phyloP scores from a whole-genome alignment of 2,888 invertebrate species.

The Serripes groenlandicus region DNA sequence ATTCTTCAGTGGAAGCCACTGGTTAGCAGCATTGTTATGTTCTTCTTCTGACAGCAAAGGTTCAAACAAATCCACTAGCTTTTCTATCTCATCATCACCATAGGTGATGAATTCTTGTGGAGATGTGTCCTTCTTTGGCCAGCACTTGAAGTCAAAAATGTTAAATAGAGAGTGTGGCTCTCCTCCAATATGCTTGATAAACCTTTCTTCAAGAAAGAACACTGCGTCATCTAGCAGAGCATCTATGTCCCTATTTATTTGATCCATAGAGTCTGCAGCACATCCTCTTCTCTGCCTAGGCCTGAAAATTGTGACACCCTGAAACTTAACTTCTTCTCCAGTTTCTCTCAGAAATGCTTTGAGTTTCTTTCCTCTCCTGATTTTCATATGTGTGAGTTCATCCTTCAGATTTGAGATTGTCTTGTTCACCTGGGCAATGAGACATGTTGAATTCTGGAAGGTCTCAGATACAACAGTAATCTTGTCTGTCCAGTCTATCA shows the following conservation, averaged over 20 bases:
- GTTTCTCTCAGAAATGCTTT: neutral
- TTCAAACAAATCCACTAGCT: slow-evolving; percentile 3
- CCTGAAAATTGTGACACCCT: slow-evolving; percentile 5
- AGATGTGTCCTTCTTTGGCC: slow-evolving; percentile 22
- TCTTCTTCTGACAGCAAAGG: slow-evolving; percentile 7
- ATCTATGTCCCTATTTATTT: slow-evolving; percentile 17
- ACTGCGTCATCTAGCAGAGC: slow-evolving; percentile 8
- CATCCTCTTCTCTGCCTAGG: neutral
- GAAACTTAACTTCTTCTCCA: slow-evolving; percentile 6
- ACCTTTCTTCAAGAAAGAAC: slow-evolving; percentile 34
- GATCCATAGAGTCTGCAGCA: neutral
- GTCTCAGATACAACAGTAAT: slow-evolving; percentile 15
- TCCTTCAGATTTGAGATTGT: slow-evolving; percentile 18
- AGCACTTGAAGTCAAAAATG: slow-evolving; percentile 23
- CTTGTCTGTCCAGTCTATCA: slow-evolving; percentile 24
- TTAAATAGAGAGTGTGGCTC: slow-evolving; percentile 30
- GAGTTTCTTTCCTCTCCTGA: slow-evolving; percentile 20
- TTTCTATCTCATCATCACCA: slow-evolving; percentile 31
- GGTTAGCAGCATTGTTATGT: neutral
- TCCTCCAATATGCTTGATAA: slow-evolving; percentile 30
- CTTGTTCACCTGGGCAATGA: slow-evolving; percentile 17
- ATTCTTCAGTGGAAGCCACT: slow-evolving; percentile 5
- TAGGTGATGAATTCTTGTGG: slow-evolving; percentile 4
- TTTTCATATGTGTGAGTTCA: slow-evolving; percentile 25
- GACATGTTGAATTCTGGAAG: slow-evolving; percentile 20